Base-by-base conservation (phyloP, 2,797 vertebrate genomes). In the Labroides dimidiatus region DNA sequence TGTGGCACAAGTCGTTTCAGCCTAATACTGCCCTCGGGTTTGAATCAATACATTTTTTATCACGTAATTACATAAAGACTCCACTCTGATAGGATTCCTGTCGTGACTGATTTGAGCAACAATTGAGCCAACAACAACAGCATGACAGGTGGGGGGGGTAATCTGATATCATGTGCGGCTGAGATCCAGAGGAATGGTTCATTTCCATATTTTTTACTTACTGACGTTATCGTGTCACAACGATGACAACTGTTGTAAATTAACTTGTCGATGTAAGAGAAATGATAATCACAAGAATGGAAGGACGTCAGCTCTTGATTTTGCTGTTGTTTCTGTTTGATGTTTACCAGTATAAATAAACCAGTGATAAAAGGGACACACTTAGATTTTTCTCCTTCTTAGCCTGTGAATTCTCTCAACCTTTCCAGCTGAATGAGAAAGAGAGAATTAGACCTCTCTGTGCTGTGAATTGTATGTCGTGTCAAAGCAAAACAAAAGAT, bases 341-440 rank as follows among this genome's bases (percentile, higher is more conserved):
- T 93, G 92, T 93, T 92, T 90, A 93, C 87, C 83, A 93, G 87
- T 92, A 92, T 89, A 87, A 93, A 93, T 93, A 93, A 93, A 92
- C 70, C 87, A 85, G 88, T 91, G 85, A 87, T 80, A 78, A 89
- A 91, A 90, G 77, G 79, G 75, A 81, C 58, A 53, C 14, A 64
- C 47, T 81, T 41, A 73, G 53, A 80, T 79, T 72, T 13, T 79
- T 80, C 63, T 89, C 55, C 64, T 85, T 84, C 71, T 63, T 77
- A 66, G 21, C 30, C 53, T 27, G 41, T 72, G 49, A 62, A 60
- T 54, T 59, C 24, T 11, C 30, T 50, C 44, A 55, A 49, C 24
- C 41, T 36, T 41, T 12, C 42, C 49, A 8, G 27, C 51, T 20
- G 42, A 59, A 64, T 49, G 23, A 54, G 54, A 48, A 43, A 59